Evolutionary conservation across 2,797 vertebrate species (phyloP), one percentile per base, ranked within the genome.

Genomic region (Nannoperca obscura): DNA sequence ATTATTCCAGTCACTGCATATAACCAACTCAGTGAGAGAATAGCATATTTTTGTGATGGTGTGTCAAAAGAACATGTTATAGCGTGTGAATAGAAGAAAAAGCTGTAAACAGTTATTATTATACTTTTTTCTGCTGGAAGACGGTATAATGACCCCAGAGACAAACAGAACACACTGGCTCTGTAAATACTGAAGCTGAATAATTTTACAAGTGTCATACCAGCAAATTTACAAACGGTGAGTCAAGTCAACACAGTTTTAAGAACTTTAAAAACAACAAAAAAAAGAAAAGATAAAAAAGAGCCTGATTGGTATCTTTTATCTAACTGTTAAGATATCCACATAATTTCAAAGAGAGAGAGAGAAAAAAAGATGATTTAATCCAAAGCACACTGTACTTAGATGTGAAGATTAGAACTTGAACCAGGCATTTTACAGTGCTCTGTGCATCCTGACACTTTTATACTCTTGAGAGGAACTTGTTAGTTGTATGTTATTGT

Each of bases 21-120:
- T 96, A 97, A 98, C 94, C 96, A 95, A 96, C 96, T 96, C 95
- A 96, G 96, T 96, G 96, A 97, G 95, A 96, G 93, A 92, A 93
- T 95, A 96, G 95, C 95, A 94, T 99, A 98, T 98, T 98, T 99
- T 99, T 99, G 97, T 97, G 97, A 97, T 93, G 96, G 90, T 96
- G 95, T 95, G 95, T 96, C 94, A 94, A 95, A 90, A 94, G 85
- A 96, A 96, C 89, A 91, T 96, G 96, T 96, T 95, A 94, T 96
- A 95, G 95, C 88, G 90, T 95, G 95, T 94, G 94, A 94, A 94
- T 94, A 94, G 92, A 91, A 92, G 88, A 93, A 90, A 87, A 93
- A 95, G 83, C 83, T 94, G 92, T 94, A 93, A 94, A 94, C 91
- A 92, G 91, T 90, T 85, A 93, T 89, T 84, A 86, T 93, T 93